Evolutionary conservation across 2,113 vertebrate species (phyloP).

Genomic region (Nematolebias whitei): DNA sequence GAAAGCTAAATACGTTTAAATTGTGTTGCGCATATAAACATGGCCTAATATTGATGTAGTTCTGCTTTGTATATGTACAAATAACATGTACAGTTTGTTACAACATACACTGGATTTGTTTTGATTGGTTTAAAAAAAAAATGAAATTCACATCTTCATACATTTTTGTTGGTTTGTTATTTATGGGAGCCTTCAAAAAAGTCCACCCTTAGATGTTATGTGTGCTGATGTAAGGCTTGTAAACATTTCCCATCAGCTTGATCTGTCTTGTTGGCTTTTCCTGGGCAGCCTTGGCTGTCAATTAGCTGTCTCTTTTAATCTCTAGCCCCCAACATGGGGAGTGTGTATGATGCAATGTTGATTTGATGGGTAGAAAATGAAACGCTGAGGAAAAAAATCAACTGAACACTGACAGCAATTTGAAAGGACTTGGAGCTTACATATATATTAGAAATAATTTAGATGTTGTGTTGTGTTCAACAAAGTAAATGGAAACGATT

Average conservation of each 20-base stretch:
- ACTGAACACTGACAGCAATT: conserved; percentile 39
- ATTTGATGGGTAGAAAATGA: conserved; percentile 36
- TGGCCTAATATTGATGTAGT: background rate
- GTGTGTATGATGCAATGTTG: conserved; percentile 74
- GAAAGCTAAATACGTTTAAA: background rate
- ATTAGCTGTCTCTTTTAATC: conserved; percentile 79
- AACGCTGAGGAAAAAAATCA: conserved; percentile 40
- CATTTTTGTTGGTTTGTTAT: conserved; percentile 54
- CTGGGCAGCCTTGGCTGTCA: conserved; percentile 69
- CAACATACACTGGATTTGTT: conserved; percentile 20
- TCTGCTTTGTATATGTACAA: background rate
- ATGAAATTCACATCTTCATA: conserved; percentile 29
- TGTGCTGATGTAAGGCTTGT: conserved; percentile 68
- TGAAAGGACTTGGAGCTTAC: conserved; percentile 24
- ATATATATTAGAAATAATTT: conserved; percentile 38
- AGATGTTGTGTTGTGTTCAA: conserved; percentile 12
- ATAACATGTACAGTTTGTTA: conserved; percentile 20
- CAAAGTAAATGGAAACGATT: background rate
- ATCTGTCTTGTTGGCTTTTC: conserved; percentile 66
- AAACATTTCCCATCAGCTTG: conserved; percentile 73
- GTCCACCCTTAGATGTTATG: conserved; percentile 60
- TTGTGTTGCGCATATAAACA: background rate
- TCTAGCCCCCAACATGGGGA: conserved; percentile 54
- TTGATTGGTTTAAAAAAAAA: conserved; percentile 12
- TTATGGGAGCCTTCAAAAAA: conserved; percentile 60